A percentile compares a stretch with the other conserved stretches of the same genome.
Conservation (phyloP, 2,113 vertebrate species). For the Arizona elegans region DNA sequence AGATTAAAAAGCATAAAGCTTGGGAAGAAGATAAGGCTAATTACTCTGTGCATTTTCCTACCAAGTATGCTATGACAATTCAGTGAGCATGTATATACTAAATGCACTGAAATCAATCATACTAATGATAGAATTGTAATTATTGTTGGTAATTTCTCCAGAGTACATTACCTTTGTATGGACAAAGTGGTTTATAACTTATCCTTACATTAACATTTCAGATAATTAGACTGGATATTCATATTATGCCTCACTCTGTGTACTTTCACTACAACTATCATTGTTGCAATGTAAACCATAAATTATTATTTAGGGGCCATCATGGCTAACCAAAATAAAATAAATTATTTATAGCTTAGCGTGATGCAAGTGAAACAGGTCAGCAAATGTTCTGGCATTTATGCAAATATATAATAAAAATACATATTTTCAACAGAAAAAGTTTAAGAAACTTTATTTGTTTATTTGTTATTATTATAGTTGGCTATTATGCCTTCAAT, state of each 20-base stretch:
- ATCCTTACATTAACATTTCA: background rate
- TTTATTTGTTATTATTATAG: constrained; percentile 46
- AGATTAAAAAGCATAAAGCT: background rate
- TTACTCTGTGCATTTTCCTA: constrained; percentile 39
- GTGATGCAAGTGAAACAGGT: background rate
- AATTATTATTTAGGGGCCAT: background rate
- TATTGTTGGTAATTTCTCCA: background rate
- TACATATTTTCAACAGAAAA: background rate
- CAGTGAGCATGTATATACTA: background rate
- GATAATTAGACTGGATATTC: background rate
- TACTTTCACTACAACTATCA: background rate
- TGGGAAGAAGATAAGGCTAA: constrained; percentile 31
- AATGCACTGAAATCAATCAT: background rate
- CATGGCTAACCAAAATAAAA: background rate
- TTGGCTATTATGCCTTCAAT: constrained; percentile 28
- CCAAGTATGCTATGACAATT: background rate
- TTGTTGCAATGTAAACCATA: background rate
- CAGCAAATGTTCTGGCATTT: background rate
- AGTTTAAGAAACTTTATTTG: constrained; percentile 1
- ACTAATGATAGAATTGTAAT: background rate
- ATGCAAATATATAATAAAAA: background rate
- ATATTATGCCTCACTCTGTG: background rate
- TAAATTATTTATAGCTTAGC: background rate
- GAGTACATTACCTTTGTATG: background rate
- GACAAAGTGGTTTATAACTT: background rate